Base-by-base conservation (phyloP, 2,888 invertebrate species). In the Pollenia angustigena region DNA sequence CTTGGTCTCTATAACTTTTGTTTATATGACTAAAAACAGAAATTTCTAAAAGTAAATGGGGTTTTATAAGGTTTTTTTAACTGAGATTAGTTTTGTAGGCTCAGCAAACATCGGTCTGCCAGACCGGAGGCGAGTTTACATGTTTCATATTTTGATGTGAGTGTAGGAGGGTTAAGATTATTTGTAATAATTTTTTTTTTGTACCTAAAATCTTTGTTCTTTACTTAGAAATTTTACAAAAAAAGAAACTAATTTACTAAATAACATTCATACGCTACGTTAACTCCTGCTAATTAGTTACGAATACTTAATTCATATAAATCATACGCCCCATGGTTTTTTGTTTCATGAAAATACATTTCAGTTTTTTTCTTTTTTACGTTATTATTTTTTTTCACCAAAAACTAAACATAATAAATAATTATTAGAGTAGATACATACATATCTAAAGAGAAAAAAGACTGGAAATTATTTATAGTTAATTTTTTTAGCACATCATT, bases 401-500 rank as follows among this genome's bases (percentile, higher is more conserved):
- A 14, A 52, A 42, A 50, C 4, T 18, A 78, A 40, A 18, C 58
- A 50, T 44, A 16, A 40, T 42, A 40, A 16, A 40, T 40, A 4
- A 23, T 23, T 50, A 48, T 50, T 14, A 42, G 23, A 8, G 74
- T 18, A 46, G 18, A 12, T 18, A 18, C n/a, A n/a, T 18, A 18
- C 18, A 18, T 58, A 23, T 11, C 3, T n/a, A 44, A 18, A 18
- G 48, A 12, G 18, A 69, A 2, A 58, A 6, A 16, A 44, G 14
- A 16, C 44, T 32, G 18, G 52, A 74, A 85, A 80, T 80, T 56
- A 74, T 68, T 85, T 74, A 69, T 62, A 79, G 80, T 80, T 79
- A 72, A 23, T 50, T 32, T 32, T 32, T 69, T 48, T 62, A 48
- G n/a, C 48, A 75, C 69, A 75, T 85, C 75, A 80, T 75, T 80